These are phyloP conservation scores for Merluccius polli DNA, from an alignment of 2,797 vertebrate species.

Conservation along the genomic window DNA sequence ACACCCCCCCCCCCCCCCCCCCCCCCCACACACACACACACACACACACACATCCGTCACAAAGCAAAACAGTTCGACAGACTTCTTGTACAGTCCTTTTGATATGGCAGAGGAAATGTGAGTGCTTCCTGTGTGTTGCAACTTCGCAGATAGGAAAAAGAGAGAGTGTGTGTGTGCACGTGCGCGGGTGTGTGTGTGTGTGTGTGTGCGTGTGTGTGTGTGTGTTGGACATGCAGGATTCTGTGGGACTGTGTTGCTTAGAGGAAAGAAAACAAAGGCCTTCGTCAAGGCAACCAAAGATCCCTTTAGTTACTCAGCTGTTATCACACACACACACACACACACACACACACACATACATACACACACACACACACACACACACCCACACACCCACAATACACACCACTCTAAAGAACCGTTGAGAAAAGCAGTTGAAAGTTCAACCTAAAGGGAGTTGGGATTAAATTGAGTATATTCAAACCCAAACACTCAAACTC, in stretches of 20 bases:
- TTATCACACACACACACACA: constrained; percentile 18
- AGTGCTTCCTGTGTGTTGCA: constrained; percentile 33
- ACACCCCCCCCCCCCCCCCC: constrained; percentile 8
- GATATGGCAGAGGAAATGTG: constrained; percentile 42
- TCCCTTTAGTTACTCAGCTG: constrained; percentile 46
- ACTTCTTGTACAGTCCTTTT: constrained; percentile 29
- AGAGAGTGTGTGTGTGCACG: constrained; percentile 4
- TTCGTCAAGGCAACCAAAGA: constrained; percentile 39
- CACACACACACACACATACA: constrained; percentile 13
- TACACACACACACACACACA: background rate
- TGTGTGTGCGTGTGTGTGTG: constrained; percentile 15
- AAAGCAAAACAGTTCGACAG: background rate
- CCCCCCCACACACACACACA: background rate
- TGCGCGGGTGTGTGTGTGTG: background rate
- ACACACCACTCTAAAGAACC: constrained; percentile 1
- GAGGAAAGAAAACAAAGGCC: constrained; percentile 51
- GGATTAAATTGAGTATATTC: background rate
- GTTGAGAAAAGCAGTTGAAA: background rate
- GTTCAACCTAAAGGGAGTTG: background rate
- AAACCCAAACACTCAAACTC: background rate
- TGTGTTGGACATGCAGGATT: background rate
- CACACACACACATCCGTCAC: constrained; percentile 1
- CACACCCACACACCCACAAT: background rate
- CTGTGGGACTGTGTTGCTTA: constrained; percentile 17
- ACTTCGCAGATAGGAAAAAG: constrained; percentile 1